Evolutionary conservation across 2,113 vertebrate species (phyloP).

Genomic region (Panthera uncia): DNA sequence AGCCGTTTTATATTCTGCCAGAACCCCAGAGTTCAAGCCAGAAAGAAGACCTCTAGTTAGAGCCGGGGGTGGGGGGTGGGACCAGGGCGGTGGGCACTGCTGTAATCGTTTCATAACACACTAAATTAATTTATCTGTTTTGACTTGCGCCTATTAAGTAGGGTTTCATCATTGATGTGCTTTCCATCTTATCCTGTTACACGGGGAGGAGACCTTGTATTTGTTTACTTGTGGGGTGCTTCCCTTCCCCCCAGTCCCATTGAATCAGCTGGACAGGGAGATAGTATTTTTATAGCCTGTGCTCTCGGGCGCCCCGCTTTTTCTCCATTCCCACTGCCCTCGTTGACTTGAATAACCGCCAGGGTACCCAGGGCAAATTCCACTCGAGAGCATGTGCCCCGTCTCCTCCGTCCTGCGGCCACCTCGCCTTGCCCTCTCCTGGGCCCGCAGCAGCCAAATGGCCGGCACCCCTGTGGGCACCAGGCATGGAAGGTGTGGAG

Average conservation of each 20-base stretch:
- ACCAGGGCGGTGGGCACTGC: conserved; percentile 62
- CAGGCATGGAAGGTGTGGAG: not conserved
- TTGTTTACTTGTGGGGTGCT: not conserved
- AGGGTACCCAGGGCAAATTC: not conserved
- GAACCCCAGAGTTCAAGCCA: not conserved
- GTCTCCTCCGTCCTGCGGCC: fast-evolving
- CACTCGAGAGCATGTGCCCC: fast-evolving
- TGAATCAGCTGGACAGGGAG: not conserved
- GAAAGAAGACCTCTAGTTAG: conserved; percentile 30
- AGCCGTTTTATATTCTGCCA: conserved; percentile 40
- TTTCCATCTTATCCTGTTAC: conserved; percentile 80
- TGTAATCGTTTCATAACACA: conserved; percentile 81
- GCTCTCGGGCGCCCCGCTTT: not conserved
- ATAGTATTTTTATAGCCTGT: not conserved
- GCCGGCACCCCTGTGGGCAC: not conserved
- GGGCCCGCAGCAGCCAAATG: fast-evolving
- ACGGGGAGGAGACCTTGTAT: conserved; percentile 63
- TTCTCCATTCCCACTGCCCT: not conserved
- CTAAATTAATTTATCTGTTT: conserved; percentile 84
- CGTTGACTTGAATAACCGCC: not conserved
- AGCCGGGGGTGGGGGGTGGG: not conserved
- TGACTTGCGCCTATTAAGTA: conserved; percentile 73
- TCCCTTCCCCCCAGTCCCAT: not conserved
- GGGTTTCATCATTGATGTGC: conserved; percentile 80
- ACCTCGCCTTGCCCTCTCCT: not conserved